Evolutionary conservation across 2,888 invertebrate species (phyloP), one percentile per base, ranked within the genome.

Genomic region (Iphiclides podalirius): DNA sequence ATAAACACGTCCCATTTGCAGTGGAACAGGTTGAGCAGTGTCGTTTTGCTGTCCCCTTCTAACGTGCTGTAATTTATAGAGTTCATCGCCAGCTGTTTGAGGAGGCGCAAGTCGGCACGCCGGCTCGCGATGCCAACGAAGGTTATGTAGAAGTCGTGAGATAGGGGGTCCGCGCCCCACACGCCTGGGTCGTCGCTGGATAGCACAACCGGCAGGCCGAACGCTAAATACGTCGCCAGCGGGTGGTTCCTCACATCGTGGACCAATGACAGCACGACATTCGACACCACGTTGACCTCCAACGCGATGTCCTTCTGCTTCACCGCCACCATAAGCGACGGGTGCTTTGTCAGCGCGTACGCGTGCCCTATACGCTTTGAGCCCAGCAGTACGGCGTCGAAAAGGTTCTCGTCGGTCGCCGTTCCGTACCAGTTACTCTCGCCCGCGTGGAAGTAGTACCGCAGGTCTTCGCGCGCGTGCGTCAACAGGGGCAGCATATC

Each of bases 251-350:
- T 90, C 26, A 94, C 83, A 73, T 96, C 95, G 1, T 85, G 75
- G 13, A 94, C 91, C 38, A 95, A 78, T 40, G 90, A 90, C 12
- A 96, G 73, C 16, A 93, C 93, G 66, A 94, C 93, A 74, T 96
- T 96, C 0, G 96, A 96, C 54, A 96, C 92, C 1, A 95, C 94
- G 75, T 93, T 94, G 26, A 95, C 88, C 79, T 96, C 96, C 1
- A 95, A 80, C 0, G 94, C 93, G 45, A 95, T 94, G 37, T 91
- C 81, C 23, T 79, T 80, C 38, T 89, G 73, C 47, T 90, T 90
- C 0, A 92, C 86, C 35, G 90, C 65, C 14, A 90, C 73, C 61
- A 93, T 64, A 0, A 94, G 73, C 11, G 82, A 67, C 0, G 96
- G 95, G 74, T 96, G 95, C 67, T 94, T 95, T 11, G 90, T 67